These are phyloP conservation scores for Coranthus polyacanthus DNA, from an alignment of 2,797 vertebrate genomes.

Conservation along the genomic window DNA sequence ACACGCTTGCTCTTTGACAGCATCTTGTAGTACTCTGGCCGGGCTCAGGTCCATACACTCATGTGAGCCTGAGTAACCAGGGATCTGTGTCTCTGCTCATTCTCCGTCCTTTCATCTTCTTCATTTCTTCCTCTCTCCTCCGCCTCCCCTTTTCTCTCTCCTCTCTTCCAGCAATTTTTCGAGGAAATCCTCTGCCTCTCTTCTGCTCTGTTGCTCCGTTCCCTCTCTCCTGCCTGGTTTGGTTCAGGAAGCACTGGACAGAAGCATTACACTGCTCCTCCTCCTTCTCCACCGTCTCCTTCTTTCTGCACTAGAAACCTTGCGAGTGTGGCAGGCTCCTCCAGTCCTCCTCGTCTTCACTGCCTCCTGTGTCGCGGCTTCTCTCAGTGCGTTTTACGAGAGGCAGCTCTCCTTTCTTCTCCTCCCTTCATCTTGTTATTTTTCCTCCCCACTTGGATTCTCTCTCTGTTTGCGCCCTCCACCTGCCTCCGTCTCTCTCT, in stretches of 20 bases:
- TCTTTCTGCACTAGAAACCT: constrained; percentile 38
- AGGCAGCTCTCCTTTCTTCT: constrained; percentile 62
- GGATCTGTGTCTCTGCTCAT: constrained; percentile 43
- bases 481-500: constrained; percentile 74
- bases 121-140: constrained; percentile 27
- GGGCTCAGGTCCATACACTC: constrained; percentile 60
- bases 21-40: constrained; percentile 56
- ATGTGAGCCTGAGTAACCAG: constrained; percentile 57
- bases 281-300: constrained; percentile 49
- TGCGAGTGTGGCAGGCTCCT: constrained; percentile 44
- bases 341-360: constrained; percentile 48
- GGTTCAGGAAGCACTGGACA: constrained; percentile 59
- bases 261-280: constrained; percentile 48
- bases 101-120: constrained; percentile 62
- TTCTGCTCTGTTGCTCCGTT: constrained; percentile 60
- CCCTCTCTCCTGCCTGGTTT: constrained; percentile 56
- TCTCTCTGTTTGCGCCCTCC: constrained; percentile 56
- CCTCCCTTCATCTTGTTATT: constrained; percentile 75
- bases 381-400: constrained; percentile 56
- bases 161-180: constrained; percentile 14
- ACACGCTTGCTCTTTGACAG: constrained; percentile 56
- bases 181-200: constrained; percentile 30
- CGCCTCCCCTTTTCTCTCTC: too few species aligned
- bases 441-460: constrained; percentile 61
- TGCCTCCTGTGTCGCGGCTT: constrained; percentile 29